Conservation (phyloP, 1,140 invertebrate species). For the Drosophila elegans region DNA sequence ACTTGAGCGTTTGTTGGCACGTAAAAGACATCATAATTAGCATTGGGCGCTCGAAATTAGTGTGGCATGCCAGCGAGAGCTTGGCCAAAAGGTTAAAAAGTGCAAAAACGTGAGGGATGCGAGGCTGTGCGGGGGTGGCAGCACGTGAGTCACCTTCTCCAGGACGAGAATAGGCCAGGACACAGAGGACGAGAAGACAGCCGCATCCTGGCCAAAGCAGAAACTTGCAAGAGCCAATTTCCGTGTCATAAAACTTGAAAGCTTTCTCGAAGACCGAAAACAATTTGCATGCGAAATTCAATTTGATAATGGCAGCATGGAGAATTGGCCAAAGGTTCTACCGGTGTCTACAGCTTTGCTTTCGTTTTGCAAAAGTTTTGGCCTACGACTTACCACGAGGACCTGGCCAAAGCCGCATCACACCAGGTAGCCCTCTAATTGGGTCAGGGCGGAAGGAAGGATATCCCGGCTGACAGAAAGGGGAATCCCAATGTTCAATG, state of each 20-base stretch:
- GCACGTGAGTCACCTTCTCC: constrained; percentile 41
- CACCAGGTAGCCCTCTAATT: constrained; percentile 56
- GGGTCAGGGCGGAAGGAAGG: constrained; percentile 53
- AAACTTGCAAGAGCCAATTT: constrained; percentile 76
- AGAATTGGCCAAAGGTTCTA: constrained; percentile 17
- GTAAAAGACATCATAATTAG: constrained; percentile 84
- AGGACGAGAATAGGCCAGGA: background rate
- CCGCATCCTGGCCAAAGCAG: constrained; percentile 26
- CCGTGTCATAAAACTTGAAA: constrained; percentile 83
- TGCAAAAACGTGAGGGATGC: constrained; percentile 39
- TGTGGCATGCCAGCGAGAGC: constrained; percentile 30
- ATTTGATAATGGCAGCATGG: constrained; percentile 75
- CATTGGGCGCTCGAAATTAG: constrained; percentile 68
- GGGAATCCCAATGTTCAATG: background rate
- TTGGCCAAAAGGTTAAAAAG: constrained; percentile 45
- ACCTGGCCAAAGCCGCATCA: constrained; percentile 17
- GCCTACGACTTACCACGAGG: constrained; percentile 16
- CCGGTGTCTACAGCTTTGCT: background rate
- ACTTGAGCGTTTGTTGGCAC: constrained; percentile 80
- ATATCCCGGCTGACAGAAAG: constrained; percentile 28
- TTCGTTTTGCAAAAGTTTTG: constrained; percentile 29
- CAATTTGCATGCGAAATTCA: constrained; percentile 81
- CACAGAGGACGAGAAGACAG: background rate
- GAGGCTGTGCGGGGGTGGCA: background rate
- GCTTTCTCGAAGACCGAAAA: constrained; percentile 72